phyloP scores from a whole-genome alignment of 1,140 invertebrate genomes.

The Halesus radiatus region DNA sequence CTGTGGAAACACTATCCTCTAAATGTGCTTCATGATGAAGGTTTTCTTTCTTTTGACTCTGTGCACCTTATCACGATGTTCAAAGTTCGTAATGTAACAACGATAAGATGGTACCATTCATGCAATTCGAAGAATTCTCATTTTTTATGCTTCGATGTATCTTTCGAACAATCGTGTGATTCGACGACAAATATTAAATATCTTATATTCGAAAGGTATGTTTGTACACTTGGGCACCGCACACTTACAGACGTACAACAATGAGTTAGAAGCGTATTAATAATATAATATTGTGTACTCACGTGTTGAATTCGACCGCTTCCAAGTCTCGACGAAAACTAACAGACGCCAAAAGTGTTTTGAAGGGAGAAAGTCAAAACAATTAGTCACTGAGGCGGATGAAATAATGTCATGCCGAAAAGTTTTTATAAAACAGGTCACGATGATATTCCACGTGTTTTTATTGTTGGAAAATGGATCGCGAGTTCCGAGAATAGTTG shows the following conservation, averaged over 20 bases:
- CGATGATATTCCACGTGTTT: conserved; percentile 23
- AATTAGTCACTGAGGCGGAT: conserved; percentile 12
- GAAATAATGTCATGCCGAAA: conserved; percentile 4
- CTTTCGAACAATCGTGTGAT: too few species aligned
- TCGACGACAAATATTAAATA: too few species aligned
- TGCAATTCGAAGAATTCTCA: too few species aligned
- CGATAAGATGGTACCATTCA: too few species aligned
- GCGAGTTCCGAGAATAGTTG: not conserved
- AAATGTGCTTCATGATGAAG: not conserved
- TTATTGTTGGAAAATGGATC: conserved; percentile 12
- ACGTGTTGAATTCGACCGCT: not conserved
- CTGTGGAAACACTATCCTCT: too few species aligned
- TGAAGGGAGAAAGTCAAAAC: conserved; percentile 16
- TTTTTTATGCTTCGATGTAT: too few species aligned
- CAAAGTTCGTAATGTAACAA: too few species aligned
- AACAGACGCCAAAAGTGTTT: conserved; percentile 15
- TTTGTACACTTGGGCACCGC: too few species aligned
- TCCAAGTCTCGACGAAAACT: not conserved
- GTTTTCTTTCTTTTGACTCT: not conserved
- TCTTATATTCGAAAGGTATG: too few species aligned
- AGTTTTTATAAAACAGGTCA: conserved; percentile 8
- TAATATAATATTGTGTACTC: conserved; percentile 1
- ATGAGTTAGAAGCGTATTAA: not conserved
- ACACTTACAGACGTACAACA: too few species aligned
- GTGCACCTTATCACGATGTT: conserved; percentile 1